Evolutionary conservation across 2,113 vertebrate species (phyloP).

Genomic region (Calidris pugnax): DNA sequence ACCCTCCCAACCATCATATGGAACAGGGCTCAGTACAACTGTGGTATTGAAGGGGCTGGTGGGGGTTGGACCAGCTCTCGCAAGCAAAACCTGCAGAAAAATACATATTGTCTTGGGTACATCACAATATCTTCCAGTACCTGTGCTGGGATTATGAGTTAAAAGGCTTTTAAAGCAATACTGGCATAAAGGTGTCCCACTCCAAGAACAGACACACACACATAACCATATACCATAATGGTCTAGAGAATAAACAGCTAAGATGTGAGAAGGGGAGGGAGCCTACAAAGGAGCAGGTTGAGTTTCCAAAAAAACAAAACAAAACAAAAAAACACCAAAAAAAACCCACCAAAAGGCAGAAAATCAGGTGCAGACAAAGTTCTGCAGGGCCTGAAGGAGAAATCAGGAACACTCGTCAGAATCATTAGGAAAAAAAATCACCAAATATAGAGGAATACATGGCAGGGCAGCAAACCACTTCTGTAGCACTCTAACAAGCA

Average conservation of each 20-base stretch:
- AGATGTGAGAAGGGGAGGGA: not conserved
- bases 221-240: accelerated
- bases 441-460: not conserved
- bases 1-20: not conserved
- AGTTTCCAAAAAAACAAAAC: not conserved
- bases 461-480: not conserved
- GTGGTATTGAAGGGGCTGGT: not conserved
- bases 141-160: accelerated
- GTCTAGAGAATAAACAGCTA: not conserved
- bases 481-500: not conserved
- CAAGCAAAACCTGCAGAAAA: not conserved
- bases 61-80: not conserved
- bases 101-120: not conserved
- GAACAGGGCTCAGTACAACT: not conserved
- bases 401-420: not conserved
- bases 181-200: not conserved
- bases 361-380: not conserved
- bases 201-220: accelerated
- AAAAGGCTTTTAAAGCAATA: not conserved
- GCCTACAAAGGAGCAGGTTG: not conserved
- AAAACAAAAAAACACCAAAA: too few relatives aligned
- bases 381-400: not conserved
- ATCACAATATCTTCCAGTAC: not conserved
- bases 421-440: not conserved
- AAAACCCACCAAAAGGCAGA: not conserved